Evolutionary conservation across 30 jellyfish, hydroid and myxozoan genomes (phyloP), one percentile per base, ranked within the genome.

Genomic region (Turritopsis dohrnii): DNA sequence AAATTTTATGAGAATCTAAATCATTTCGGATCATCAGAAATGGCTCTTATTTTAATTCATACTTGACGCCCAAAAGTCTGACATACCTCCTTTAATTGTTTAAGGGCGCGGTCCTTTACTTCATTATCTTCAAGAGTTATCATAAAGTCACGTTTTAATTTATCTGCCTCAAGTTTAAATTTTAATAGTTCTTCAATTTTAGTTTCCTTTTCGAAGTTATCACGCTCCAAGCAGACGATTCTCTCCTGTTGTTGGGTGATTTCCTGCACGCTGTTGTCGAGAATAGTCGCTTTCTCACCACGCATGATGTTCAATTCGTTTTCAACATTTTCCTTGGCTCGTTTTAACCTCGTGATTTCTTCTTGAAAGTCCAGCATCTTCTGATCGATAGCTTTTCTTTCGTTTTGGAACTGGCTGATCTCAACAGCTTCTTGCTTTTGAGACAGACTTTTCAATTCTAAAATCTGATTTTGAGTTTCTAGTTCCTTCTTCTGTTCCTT

Each of bases 231-330:
- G 72, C 80, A 79, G 25, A 79, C 74, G 1, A 94, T 65, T 66
- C 84, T 86, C 71, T 85, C 94, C 71, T 94, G 97, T 26, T 81
- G 99, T 52, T 94, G 97, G 0, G 99, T 88, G 21, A 94, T 94
- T 66, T 94, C 99, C 41, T 89, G 90, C 26, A 94, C 99, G 74
- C 99, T 94, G 83, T 94, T 94, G 52, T 94, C 99, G 27, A 94
- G 71, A 65, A 94, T 94, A 30, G 96, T 89, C 21, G 94, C 84
- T 79, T 90, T 94, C 23, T 94, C 99, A 18, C 81, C 84, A 5
- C 60, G 89, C 82, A 89, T 72, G 27, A 85, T 92, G 1, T 71
- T 26, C 66, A 60, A 73, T 60, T 88, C 91, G 72, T 65, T 53
- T 80, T 85, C 90, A 13, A 79, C 24, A 19, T 21, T 71, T 1